Evolutionary conservation across 2,888 invertebrate genomes (phyloP).

Genomic region (Endomychus coccineus): DNA sequence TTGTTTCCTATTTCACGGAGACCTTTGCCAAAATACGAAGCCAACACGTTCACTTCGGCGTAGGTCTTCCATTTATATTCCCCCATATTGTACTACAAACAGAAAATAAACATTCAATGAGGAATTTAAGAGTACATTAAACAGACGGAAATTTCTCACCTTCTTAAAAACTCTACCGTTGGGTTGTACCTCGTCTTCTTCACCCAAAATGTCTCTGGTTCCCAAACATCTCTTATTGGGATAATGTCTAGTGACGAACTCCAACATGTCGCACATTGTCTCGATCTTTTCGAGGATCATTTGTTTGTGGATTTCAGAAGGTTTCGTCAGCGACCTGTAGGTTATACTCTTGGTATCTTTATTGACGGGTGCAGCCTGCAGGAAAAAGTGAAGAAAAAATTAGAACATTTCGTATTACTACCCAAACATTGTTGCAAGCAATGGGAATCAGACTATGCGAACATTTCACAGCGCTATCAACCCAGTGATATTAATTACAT

Average conservation of each 20-base stretch:
- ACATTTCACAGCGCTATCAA: no score
- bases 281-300: slow-evolving; percentile 70
- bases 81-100: slow-evolving; percentile 77
- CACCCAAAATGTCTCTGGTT: slow-evolving; percentile 81
- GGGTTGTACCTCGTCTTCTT: slow-evolving; percentile 89
- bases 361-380: slow-evolving; percentile 63
- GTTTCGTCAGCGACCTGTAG: slow-evolving; percentile 63
- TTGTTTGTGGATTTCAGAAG: slow-evolving; percentile 63
- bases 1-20: slow-evolving; percentile 70
- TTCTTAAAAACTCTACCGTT: slow-evolving; percentile 95
- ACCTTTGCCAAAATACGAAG: slow-evolving; percentile 75
- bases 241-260: slow-evolving; percentile 68
- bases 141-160: slow-evolving; percentile 43
- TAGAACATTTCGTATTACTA: no score
- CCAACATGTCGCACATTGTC: slow-evolving; percentile 77
- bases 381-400: no score
- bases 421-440: no score
- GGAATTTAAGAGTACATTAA: not conserved
- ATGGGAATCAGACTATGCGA: no score
- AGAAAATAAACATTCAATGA: slow-evolving; percentile 10
- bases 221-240: slow-evolving; percentile 74
- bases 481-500: no score
- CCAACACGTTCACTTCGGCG: slow-evolving; percentile 66
- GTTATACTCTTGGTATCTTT: slow-evolving; percentile 60
- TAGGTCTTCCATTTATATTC: slow-evolving; percentile 87